These are phyloP conservation scores for Brachionus angularis DNA, from an alignment of 1,140 invertebrate species.

Conservation along the genomic window DNA sequence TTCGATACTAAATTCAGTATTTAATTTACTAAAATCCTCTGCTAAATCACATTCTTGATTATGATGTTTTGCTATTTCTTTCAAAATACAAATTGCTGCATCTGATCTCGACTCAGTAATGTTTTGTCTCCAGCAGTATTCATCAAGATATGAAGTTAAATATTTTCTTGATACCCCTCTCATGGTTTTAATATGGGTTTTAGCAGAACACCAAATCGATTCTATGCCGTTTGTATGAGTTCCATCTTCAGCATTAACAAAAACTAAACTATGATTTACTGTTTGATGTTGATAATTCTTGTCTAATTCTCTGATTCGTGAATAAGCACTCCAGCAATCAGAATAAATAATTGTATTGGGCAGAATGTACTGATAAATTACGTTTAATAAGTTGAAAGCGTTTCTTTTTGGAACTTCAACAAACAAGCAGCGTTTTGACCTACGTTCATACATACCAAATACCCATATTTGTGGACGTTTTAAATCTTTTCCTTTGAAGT, in stretches of 20 bases:
- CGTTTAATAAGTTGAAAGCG: conserved; percentile 1
- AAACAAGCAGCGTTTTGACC: background rate
- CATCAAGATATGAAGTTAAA: background rate
- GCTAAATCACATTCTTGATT: too few species aligned
- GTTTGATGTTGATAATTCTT: background rate
- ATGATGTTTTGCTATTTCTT: too few species aligned
- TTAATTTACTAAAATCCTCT: too few species aligned
- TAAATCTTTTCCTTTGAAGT: conserved; percentile 6
- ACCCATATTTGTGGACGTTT: conserved; percentile 8
- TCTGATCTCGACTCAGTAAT: too few species aligned
- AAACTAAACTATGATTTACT: too few species aligned
- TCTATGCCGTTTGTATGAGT: too few species aligned
- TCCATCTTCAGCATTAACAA: too few species aligned
- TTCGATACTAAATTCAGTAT: too few species aligned
- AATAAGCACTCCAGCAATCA: conserved; percentile 8
- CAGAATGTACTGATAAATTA: conserved; percentile 2
- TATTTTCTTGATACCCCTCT: conserved; percentile 10
- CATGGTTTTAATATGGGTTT: conserved; percentile 1
- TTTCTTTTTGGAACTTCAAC: background rate
- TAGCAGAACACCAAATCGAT: too few species aligned
- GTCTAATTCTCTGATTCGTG: background rate
- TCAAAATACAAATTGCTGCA: too few species aligned
- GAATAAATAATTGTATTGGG: conserved; percentile 1
- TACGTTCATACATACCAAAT: conserved; percentile 6
- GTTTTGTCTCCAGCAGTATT: background rate